Conservation (phyloP, 37 sponge, comb jelly and placozoan genomes). For the Cladorhizidae sp. region DNA sequence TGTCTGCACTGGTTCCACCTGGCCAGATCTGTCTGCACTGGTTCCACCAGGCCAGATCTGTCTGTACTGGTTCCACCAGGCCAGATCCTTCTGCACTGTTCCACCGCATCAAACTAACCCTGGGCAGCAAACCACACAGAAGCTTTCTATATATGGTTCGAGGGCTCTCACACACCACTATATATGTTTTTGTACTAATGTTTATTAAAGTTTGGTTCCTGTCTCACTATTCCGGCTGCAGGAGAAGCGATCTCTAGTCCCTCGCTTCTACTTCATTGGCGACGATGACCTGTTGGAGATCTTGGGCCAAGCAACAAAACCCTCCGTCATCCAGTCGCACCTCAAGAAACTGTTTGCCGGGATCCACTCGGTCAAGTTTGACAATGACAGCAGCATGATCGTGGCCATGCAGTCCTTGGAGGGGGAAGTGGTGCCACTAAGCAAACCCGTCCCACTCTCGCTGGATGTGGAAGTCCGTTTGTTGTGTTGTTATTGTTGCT, state of each 20-base stretch:
- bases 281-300: constrained; percentile 99
- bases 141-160: too few relatives aligned
- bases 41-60: too few relatives aligned
- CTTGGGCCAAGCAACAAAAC: constrained; percentile 96
- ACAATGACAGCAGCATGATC: constrained; percentile 42
- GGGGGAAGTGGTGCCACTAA: constrained; percentile 88
- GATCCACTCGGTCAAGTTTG: constrained; percentile 89
- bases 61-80: too few relatives aligned
- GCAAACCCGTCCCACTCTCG: constrained; percentile 61
- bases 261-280: constrained; percentile 98
- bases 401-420: constrained; percentile 88
- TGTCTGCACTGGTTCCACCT: too few relatives aligned
- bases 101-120: too few relatives aligned
- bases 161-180: too few relatives aligned
- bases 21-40: too few relatives aligned
- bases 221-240: constrained; percentile 6
- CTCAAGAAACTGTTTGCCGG: constrained; percentile 99
- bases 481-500: neutral
- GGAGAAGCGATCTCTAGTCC: constrained; percentile 94
- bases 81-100: too few relatives aligned
- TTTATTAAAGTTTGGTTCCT: neutral
- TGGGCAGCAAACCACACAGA: too few relatives aligned
- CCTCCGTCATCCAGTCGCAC: constrained; percentile 91
- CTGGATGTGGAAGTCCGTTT: constrained; percentile 78
- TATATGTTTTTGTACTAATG: neutral